Percentiles rank a stretch among this genome's conserved stretches.
Conservation (phyloP, 1,140 invertebrate genomes). For the Zaprionus nigranus region DNA sequence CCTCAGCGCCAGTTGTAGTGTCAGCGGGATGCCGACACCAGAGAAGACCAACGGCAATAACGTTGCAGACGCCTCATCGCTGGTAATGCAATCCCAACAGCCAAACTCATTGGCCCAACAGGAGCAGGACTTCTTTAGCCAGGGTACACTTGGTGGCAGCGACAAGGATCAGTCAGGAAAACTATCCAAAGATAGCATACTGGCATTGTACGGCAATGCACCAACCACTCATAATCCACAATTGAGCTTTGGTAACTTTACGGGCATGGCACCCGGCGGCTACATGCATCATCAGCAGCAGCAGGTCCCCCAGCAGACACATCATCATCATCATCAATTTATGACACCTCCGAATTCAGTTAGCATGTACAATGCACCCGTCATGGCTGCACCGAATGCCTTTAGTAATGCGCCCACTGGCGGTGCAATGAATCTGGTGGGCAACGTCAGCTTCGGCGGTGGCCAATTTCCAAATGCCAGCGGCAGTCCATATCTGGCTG, state of each 20-base stretch:
- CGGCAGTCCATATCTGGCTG: conserved; percentile 51
- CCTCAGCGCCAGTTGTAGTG: conserved; percentile 88
- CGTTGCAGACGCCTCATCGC: conserved; percentile 49
- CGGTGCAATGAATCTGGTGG: conserved; percentile 65
- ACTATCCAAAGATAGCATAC: conserved; percentile 96
- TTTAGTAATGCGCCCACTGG: conserved; percentile 74
- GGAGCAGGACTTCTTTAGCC: conserved; percentile 96
- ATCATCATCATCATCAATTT: conserved; percentile 74
- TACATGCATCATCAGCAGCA: conserved; percentile 70
- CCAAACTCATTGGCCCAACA: conserved; percentile 88
- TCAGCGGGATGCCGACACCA: conserved; percentile 34
- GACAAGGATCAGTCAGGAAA: conserved; percentile 91
- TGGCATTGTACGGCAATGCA: conserved; percentile 93
- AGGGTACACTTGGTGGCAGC: conserved; percentile 85
- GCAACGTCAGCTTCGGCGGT: conserved; percentile 59
- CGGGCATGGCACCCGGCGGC: conserved; percentile 76
- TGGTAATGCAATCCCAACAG: conserved; percentile 46
- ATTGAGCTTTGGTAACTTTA: conserved; percentile 69
- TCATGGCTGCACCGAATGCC: conserved; percentile 81
- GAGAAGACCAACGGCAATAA: conserved; percentile 75
- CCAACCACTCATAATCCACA: conserved; percentile 83
- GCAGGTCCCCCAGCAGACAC: conserved; percentile 56
- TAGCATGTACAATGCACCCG: conserved; percentile 83
- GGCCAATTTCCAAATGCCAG: conserved; percentile 66
- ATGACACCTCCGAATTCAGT: conserved; percentile 83